Conservation (phyloP, 2,113 vertebrate genomes). For the Setophaga petechia region DNA sequence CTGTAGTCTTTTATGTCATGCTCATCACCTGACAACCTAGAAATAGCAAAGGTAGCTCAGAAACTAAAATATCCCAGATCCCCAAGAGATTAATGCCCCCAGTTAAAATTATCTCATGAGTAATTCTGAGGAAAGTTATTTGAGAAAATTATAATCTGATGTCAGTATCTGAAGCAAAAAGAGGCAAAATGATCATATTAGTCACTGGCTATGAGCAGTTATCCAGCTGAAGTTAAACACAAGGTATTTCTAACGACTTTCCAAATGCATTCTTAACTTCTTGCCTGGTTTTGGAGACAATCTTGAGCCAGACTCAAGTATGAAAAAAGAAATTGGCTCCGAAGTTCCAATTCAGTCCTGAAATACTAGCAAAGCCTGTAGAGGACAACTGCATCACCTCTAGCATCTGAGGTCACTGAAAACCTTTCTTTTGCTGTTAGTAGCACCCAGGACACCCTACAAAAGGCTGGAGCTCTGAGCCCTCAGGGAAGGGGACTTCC, state of each 20-base stretch:
- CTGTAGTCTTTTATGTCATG: background rate
- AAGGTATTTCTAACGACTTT: background rate
- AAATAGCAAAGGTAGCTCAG: background rate
- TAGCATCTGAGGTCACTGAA: background rate
- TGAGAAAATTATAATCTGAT: conserved; percentile 13
- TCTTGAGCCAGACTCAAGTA: background rate
- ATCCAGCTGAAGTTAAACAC: background rate
- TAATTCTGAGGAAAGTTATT: background rate
- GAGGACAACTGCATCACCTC: background rate
- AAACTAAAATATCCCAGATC: background rate
- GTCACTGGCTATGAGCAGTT: background rate
- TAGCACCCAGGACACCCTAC: background rate
- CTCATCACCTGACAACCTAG: background rate
- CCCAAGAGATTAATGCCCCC: background rate
- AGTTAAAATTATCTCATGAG: background rate
- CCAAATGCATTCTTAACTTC: background rate
- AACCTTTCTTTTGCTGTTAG: background rate
- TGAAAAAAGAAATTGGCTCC: background rate
- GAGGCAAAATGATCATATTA: background rate
- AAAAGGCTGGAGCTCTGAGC: background rate
- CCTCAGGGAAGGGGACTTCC: background rate
- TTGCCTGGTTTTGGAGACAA: background rate
- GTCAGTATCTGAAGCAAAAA: background rate
- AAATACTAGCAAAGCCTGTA: background rate
- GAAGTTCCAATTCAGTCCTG: background rate